Evolutionary conservation across 2,797 vertebrate genomes (phyloP).

Genomic region (Psittacula derbiana): DNA sequence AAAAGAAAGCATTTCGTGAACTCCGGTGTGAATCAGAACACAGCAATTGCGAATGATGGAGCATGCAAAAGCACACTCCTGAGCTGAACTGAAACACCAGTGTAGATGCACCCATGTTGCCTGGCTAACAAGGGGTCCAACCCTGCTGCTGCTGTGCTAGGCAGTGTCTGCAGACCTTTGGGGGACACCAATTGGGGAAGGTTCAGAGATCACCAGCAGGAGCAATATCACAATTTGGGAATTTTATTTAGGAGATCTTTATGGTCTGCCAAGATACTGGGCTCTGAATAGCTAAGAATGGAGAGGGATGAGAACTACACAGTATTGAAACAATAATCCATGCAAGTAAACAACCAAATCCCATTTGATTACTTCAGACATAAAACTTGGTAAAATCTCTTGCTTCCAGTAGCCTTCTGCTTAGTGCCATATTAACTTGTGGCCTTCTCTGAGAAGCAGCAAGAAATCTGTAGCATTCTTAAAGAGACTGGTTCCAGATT

Average conservation of each 20-base stretch:
- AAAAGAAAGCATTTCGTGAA: not conserved
- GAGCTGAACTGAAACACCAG: not conserved
- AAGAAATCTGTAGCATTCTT: not conserved
- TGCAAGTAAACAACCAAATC: not conserved
- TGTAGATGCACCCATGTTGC: not conserved
- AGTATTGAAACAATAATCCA: not conserved
- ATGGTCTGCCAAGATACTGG: not conserved
- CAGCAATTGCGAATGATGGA: not conserved
- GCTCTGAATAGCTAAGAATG: not conserved
- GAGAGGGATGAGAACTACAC: not conserved
- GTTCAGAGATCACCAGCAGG: not conserved
- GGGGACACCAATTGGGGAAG: not conserved
- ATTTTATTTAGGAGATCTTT: not conserved
- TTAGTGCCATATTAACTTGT: not conserved
- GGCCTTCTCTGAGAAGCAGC: not conserved
- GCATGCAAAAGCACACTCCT: not conserved
- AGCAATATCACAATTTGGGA: not conserved
- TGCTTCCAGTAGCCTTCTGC: not conserved
- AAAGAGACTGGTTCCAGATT: not conserved
- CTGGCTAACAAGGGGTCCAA: not conserved
- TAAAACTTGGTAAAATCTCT: not conserved
- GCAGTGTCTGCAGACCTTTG: not conserved
- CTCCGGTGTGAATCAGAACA: not conserved
- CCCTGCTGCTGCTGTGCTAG: not conserved
- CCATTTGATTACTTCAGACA: not conserved